Percentiles rank a stretch among this genome's conserved stretches.
These are phyloP conservation scores for Rhyacophila brunnea DNA, from an alignment of 1,140 invertebrate species.

Conservation along the genomic window DNA sequence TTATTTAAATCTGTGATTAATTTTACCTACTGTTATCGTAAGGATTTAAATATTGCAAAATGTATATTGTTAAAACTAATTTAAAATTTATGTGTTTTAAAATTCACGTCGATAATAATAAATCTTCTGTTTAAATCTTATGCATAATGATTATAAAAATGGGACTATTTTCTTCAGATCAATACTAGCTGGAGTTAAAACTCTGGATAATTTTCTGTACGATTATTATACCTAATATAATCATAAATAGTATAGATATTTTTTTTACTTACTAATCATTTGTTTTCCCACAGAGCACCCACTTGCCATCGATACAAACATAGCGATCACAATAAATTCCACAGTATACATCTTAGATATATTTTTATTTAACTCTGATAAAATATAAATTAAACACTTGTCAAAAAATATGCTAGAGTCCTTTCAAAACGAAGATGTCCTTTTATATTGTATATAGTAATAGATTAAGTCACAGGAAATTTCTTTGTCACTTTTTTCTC, in stretches of 20 bases:
- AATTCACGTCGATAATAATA: too few species aligned
- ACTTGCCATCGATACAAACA: constrained; percentile 4
- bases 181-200: neutral
- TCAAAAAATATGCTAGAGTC: constrained; percentile 7
- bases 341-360: constrained; percentile 23
- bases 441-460: constrained; percentile 11
- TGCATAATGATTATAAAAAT: neutral
- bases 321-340: constrained; percentile 25
- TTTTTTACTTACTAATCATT: constrained; percentile 28
- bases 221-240: neutral
- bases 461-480: constrained; percentile 1
- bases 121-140: neutral
- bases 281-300: constrained; percentile 29
- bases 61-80: too few species aligned
- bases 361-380: constrained; percentile 17
- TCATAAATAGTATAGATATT: neutral
- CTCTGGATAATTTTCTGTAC: neutral
- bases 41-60: too few species aligned
- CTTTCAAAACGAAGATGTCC: constrained; percentile 4
- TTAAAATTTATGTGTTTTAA: too few species aligned
- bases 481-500: constrained; percentile 6
- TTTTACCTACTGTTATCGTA: too few species aligned
- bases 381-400: constrained; percentile 16
- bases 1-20: too few species aligned
- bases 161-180: neutral